Evolutionary conservation across 2,888 invertebrate species (phyloP).

Genomic region (Formica aserva): DNA sequence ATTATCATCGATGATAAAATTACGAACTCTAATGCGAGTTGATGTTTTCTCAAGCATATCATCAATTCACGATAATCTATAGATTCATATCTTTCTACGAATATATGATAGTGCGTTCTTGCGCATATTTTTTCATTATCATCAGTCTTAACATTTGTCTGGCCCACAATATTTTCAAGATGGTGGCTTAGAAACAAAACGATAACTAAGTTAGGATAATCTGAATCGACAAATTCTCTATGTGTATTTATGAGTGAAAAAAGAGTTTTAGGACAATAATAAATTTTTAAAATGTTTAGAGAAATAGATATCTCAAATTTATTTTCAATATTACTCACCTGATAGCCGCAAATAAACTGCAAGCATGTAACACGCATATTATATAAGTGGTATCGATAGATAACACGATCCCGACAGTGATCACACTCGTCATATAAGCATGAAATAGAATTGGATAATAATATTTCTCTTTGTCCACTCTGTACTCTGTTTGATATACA

Average conservation of each 20-base stretch:
- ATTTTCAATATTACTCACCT: constrained; percentile 26
- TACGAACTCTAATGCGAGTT: constrained; percentile 33
- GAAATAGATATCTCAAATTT: not conserved
- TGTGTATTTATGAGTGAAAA: not conserved
- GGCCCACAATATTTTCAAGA: constrained; percentile 11
- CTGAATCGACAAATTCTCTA: not conserved
- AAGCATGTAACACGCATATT: constrained; percentile 13
- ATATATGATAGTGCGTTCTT: not conserved
- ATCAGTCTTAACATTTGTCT: not conserved
- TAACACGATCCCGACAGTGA: not conserved
- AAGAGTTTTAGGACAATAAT: not conserved
- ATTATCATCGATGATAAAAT: not conserved
- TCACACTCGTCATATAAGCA: not conserved
- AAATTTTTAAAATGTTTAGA: not conserved
- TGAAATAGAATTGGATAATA: constrained; percentile 6
- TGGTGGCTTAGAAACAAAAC: not conserved
- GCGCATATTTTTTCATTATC: not conserved
- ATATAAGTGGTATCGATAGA: constrained; percentile 6
- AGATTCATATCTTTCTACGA: not conserved
- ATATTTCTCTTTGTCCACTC: constrained; percentile 19
- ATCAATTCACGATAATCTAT: not conserved
- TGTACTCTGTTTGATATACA: not conserved
- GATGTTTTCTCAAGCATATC: constrained; percentile 25
- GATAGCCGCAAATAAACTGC: constrained; percentile 12
- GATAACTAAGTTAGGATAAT: not conserved